Conservation (phyloP, 1,140 invertebrate species). For the Diabrotica virgifera region DNA sequence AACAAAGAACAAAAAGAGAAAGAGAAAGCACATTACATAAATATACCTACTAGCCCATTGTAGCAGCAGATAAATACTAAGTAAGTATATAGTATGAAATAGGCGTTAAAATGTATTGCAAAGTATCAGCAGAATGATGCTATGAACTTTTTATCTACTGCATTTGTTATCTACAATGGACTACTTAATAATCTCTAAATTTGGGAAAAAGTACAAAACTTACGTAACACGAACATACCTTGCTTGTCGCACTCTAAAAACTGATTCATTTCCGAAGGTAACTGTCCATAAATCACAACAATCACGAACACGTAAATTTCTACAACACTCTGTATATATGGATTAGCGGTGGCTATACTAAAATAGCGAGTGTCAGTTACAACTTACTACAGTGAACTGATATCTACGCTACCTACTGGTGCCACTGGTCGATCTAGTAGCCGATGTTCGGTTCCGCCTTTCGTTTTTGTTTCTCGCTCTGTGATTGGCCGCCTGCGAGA, state of each 20-base stretch:
- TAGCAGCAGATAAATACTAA: too few relatives aligned
- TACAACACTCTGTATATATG: background rate
- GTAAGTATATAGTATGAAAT: too few relatives aligned
- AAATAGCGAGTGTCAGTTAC: background rate
- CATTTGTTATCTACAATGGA: too few relatives aligned
- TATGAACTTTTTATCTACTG: too few relatives aligned
- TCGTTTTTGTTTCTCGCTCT: background rate
- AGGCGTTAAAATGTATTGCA: too few relatives aligned
- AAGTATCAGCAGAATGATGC: too few relatives aligned
- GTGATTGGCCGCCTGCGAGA: background rate
- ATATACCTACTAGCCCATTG: too few relatives aligned
- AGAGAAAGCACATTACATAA: too few relatives aligned
- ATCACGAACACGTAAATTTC: background rate
- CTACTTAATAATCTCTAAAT: too few relatives aligned
- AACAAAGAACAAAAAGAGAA: too few relatives aligned
- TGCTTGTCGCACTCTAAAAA: background rate
- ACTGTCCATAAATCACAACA: background rate
- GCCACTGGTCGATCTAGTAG: constrained; percentile 1
- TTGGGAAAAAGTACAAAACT: too few relatives aligned
- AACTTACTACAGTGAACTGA: background rate
- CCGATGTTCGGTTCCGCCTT: background rate
- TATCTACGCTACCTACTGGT: constrained; percentile 1
- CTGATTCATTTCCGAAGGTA: background rate
- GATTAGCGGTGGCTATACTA: background rate
- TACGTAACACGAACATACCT: background rate